These are phyloP conservation scores for Mycetomoellerius zeteki DNA, from an alignment of 1,140 invertebrate species.

Conservation along the genomic window DNA sequence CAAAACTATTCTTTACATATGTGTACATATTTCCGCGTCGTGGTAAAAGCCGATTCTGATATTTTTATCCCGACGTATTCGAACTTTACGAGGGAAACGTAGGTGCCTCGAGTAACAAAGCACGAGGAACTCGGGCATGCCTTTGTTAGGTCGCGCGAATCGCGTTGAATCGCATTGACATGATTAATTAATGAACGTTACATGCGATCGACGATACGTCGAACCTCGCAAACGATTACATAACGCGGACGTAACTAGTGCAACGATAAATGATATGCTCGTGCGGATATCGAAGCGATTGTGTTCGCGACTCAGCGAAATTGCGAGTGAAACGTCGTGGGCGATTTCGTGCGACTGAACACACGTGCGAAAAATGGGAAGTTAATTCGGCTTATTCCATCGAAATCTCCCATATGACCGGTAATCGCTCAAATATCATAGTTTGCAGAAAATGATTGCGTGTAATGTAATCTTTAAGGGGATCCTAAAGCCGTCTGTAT, in stretches of 20 bases:
- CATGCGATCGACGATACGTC: conserved; percentile 53
- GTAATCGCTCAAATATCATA: neutral
- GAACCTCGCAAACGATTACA: conserved; percentile 53
- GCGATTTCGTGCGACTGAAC: neutral
- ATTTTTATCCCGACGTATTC: neutral
- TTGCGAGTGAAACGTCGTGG: neutral
- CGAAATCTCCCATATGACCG: neutral
- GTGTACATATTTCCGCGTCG: neutral
- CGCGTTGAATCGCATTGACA: conserved; percentile 30
- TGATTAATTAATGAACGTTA: conserved; percentile 69
- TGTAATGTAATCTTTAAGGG: neutral
- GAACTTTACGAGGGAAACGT: conserved; percentile 2
- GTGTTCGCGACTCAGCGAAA: neutral
- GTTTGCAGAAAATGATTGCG: neutral
- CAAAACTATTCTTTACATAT: too few relatives aligned
- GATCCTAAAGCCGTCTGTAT: too few relatives aligned
- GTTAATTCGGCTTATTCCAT: neutral
- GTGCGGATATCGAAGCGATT: conserved; percentile 20
- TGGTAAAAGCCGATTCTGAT: neutral
- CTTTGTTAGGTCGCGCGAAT: neutral
- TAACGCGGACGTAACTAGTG: conserved; percentile 43
- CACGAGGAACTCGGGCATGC: conserved; percentile 27
- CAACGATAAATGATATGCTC: conserved; percentile 59
- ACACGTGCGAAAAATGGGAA: neutral
- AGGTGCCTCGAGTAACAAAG: neutral